Conservation (phyloP, 1,140 invertebrate genomes). For the Laodelphax striatellus region DNA sequence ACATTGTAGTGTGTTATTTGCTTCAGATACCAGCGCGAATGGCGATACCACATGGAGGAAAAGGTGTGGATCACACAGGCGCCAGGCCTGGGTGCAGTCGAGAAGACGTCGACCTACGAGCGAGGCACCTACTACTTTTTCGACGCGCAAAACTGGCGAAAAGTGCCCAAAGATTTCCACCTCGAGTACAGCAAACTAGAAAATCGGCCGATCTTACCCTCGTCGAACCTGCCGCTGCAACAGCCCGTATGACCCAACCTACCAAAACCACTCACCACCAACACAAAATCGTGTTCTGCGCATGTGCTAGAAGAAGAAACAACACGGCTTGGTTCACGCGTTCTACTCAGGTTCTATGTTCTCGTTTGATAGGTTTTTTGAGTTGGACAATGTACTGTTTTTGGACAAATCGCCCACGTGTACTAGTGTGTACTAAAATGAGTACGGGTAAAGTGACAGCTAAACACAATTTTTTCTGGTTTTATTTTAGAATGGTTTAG, state of each 20-base stretch:
- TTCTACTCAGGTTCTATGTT: constrained; percentile 13
- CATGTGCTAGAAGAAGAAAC: too few relatives aligned
- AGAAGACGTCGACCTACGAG: constrained; percentile 93
- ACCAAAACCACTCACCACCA: too few relatives aligned
- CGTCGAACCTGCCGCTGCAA: constrained; percentile 12
- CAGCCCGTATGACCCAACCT: constrained; percentile 19
- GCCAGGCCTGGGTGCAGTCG: constrained; percentile 78
- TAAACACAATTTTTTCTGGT: too few relatives aligned
- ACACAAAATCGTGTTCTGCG: too few relatives aligned
- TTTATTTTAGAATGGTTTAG: too few relatives aligned
- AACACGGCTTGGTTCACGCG: constrained; percentile 6
- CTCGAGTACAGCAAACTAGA: constrained; percentile 96
- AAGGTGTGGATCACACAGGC: constrained; percentile 98
- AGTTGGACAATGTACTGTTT: background rate
- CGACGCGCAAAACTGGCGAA: constrained; percentile 93
- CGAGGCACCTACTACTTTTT: constrained; percentile 98
- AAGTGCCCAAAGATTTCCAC: constrained; percentile 92
- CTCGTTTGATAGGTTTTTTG: background rate
- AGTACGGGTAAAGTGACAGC: too few relatives aligned
- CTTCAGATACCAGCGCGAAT: constrained; percentile 85
- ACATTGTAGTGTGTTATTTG: too few relatives aligned
- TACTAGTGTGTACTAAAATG: background rate
- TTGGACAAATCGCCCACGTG: background rate
- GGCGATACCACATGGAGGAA: constrained; percentile 98
- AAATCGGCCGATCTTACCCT: constrained; percentile 53